Evolutionary conservation across 2,888 invertebrate genomes (phyloP), one percentile per base, ranked within the genome.

Genomic region (Morpho deidamia): DNA sequence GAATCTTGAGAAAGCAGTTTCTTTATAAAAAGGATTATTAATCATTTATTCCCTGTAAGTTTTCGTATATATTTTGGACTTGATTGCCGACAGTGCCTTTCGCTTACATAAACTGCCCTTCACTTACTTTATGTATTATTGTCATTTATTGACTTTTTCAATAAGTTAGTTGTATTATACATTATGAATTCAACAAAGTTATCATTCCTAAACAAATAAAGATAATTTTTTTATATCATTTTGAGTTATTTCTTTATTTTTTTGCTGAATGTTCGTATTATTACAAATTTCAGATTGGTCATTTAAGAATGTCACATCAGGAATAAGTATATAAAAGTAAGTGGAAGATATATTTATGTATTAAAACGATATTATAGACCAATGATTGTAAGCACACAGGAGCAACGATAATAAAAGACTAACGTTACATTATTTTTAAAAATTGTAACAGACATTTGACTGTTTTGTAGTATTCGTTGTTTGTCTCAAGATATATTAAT

Each of bases 301-400:
- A 76, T 89, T 89, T 88, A 89, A 88, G 83, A 85, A 78, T 81
- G 85, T 87, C 72, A 75, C 85, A 68, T 83, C 83, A 71, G 87
- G 86, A 73, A 79, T 87, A 80, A 79, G 80, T 67, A 78, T 83
- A 65, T 87, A 84, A 76, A 69, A 66, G 67, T 67, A 72, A 68
- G 70, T 44, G 41, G 43, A 55, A 48, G 47, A 57, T 41, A 35
- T 60, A 65, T 63, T 66, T 72, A 72, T 51, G 12, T 44, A 46
- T 43, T 66, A 63, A 67, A 42, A 40, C 3, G 10, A 41, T 42
- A 48, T 35, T 64, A 59, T 76, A 74, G 70, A 68, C 71, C 55
- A 75, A 74, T 66, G 50, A 10, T 56, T 64, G 64, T 69, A 67
- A 65, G 55, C 67, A 67, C 78, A 81, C 77, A 76, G 66, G 75